Base-by-base conservation (phyloP, 1,140 invertebrate species). In the Orchesella cincta region DNA sequence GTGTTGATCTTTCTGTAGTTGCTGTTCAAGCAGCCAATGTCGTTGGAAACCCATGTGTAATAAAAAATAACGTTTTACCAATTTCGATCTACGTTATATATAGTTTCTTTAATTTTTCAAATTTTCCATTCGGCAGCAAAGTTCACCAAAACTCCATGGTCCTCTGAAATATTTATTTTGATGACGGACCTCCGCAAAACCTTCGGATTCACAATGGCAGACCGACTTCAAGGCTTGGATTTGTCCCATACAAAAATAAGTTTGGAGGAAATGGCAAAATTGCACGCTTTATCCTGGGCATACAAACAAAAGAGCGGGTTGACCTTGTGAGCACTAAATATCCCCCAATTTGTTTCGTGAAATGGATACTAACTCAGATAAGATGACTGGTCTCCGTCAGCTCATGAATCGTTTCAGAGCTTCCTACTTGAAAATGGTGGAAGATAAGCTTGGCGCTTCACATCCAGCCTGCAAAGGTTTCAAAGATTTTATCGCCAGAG, bases 251-350 rank as follows among this genome's bases (percentile, higher is more conserved):
- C 84, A 3, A 80, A 85, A 51, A 76, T 87, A 1, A 88, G 89
- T 26, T 83, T 92, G 57, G 86, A 88, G 83, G 84, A 87, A 1
- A 83, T 93, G 28, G 91, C 90, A 0, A 88, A 87, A 81, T 92
- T 90, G 80, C 92, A 93, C 83, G 90, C 89, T 1, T 80, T 92
- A 0, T 88, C 88, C 0, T 85, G 87, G 78, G 87, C 86, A 0
- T 76, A 71, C 52, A 64, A 35, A 36, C 74, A 75, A 26, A 62
- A 33, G 31, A 20, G 39, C 12, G 28, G 28, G 1, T 33, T 64
- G 29, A 1, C 1, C 2, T 31, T 26, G 14, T 64, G 3, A 57
- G 1, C 8, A 26, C 54, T 1, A 75, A 57, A 52, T 75, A 62
- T 67, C n/a, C 46, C 46, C 46, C n/a, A n/a, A 12, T 14, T 20